phyloP scores from a whole-genome alignment of 1,140 invertebrate species.

The Helicoverpa zea region DNA sequence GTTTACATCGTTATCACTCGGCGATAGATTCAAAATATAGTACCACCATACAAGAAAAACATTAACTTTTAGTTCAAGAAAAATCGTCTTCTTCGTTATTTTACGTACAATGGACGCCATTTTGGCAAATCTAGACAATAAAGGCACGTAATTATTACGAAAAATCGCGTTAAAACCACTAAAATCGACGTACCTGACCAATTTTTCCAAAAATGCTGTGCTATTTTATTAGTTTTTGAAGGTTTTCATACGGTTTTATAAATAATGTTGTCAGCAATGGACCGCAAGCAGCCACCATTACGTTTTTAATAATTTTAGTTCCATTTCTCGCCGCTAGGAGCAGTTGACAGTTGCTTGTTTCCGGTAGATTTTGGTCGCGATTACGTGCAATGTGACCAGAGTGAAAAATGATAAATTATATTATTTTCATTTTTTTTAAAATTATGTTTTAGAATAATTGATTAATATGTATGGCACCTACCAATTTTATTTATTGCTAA shows the following conservation, averaged over 20 bases:
- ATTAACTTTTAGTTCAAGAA: background rate
- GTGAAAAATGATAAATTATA: no score
- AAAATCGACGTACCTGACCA: constrained; percentile 64
- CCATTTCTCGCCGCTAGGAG: constrained; percentile 45
- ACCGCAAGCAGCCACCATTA: constrained; percentile 82
- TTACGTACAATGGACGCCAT: constrained; percentile 61
- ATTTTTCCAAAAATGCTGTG: constrained; percentile 56
- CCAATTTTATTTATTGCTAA: no score
- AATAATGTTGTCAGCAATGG: constrained; percentile 84
- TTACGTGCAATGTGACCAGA: background rate
- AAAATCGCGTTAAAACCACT: constrained; percentile 37
- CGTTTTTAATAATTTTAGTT: constrained; percentile 63
- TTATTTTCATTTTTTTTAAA: no score
- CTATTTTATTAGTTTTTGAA: constrained; percentile 74
- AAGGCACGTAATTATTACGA: constrained; percentile 25
- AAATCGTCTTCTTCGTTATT: background rate
- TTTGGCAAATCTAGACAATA: constrained; percentile 50
- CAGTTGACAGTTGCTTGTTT: constrained; percentile 28
- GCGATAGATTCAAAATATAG: constrained; percentile 57
- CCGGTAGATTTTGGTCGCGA: constrained; percentile 30
- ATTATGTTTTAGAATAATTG: no score
- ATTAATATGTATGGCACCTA: no score
- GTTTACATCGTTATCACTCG: constrained; percentile 41
- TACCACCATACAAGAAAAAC: constrained; percentile 63
- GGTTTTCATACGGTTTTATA: constrained; percentile 73